phyloP scores from a whole-genome alignment of 1,140 invertebrate genomes.

The Mamestra configurata region DNA sequence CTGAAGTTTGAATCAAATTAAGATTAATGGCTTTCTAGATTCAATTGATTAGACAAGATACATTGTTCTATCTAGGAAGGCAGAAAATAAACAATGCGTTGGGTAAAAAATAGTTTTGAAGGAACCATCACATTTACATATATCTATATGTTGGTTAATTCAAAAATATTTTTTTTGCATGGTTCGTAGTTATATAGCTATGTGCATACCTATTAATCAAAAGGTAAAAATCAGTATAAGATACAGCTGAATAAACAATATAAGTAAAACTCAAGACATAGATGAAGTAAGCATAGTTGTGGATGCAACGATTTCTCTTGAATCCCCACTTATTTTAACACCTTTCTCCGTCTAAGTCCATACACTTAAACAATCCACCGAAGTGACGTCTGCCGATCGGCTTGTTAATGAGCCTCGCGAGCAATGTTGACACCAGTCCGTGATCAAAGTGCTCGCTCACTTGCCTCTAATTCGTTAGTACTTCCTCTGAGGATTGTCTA shows the following conservation, averaged over 20 bases:
- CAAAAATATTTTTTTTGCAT: too few species aligned
- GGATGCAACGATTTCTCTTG: background rate
- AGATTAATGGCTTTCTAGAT: background rate
- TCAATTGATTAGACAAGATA: background rate
- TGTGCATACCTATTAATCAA: too few species aligned
- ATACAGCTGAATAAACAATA: too few species aligned
- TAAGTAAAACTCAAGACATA: background rate
- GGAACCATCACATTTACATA: too few species aligned
- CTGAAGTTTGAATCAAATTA: background rate
- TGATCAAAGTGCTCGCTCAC: constrained; percentile 71
- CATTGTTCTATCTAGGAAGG: background rate
- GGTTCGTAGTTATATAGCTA: too few species aligned
- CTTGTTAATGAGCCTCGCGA: constrained; percentile 77
- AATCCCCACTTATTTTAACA: constrained; percentile 22
- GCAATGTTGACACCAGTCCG: constrained; percentile 69
- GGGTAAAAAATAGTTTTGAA: too few species aligned
- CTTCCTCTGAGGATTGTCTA: constrained; percentile 60
- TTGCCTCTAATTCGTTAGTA: constrained; percentile 67
- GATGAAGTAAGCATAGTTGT: background rate
- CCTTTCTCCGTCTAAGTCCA: constrained; percentile 6
- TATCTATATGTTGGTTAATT: too few species aligned
- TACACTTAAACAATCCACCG: constrained; percentile 42
- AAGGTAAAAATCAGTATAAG: too few species aligned
- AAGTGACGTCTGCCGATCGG: constrained; percentile 71
- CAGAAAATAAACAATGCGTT: background rate